A percentile compares a stretch with the other conserved stretches of the same genome.
Conservation (phyloP, 2,888 invertebrate genomes). For the Abscondita cerata region DNA sequence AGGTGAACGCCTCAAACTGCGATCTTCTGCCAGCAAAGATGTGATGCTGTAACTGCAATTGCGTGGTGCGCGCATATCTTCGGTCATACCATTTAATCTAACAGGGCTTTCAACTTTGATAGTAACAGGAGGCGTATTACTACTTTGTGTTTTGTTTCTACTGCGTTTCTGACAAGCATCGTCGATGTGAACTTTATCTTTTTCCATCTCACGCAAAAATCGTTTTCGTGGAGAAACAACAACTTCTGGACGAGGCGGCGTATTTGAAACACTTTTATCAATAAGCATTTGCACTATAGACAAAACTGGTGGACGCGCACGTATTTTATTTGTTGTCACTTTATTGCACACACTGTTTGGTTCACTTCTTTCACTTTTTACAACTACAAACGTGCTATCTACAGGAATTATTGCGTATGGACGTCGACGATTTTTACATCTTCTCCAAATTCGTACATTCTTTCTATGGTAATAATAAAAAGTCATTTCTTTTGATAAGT, state of each 20-base stretch:
- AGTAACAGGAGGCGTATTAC: conserved; percentile 40
- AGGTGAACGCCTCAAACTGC: conserved; percentile 51
- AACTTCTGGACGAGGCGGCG: conserved; percentile 52
- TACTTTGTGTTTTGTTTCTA: conserved; percentile 48
- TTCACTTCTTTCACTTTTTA: conserved; percentile 36
- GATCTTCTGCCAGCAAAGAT: conserved; percentile 75
- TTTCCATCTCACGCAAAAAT: conserved; percentile 80
- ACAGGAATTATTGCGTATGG: conserved; percentile 38
- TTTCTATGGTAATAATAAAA: conserved; percentile 72
- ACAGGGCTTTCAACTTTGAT: conserved; percentile 45
- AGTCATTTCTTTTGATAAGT: conserved; percentile 76
- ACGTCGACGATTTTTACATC: conserved; percentile 42
- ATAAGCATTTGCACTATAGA: conserved; percentile 51
- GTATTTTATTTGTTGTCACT: conserved; percentile 36
- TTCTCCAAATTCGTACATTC: conserved; percentile 48
- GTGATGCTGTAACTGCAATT: conserved; percentile 84
- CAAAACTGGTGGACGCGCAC: conserved; percentile 46
- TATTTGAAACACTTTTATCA: conserved; percentile 47
- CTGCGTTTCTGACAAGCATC: conserved; percentile 53
- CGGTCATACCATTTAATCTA: conserved; percentile 46
- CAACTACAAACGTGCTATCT: conserved; percentile 27
- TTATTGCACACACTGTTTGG: conserved; percentile 45
- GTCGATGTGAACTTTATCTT: conserved; percentile 48
- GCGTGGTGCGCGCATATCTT: conserved; percentile 46
- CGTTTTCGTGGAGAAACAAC: conserved; percentile 85